Conservation (phyloP, 2,888 invertebrate species). For the Caenorhabditis becei region DNA sequence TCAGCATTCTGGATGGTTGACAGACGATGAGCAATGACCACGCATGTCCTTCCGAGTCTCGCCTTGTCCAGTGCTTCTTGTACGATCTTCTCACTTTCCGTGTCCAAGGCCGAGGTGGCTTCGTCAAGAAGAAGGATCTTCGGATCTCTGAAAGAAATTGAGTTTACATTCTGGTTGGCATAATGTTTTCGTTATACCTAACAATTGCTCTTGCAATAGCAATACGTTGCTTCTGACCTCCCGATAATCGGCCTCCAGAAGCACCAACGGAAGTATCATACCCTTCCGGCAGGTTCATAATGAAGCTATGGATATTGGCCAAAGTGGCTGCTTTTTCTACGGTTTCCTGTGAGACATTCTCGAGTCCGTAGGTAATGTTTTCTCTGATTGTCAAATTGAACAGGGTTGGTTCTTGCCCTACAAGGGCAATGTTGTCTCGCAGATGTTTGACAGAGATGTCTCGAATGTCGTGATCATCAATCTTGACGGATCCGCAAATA, state of each 20-base stretch:
- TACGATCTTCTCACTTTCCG: constrained; percentile 85
- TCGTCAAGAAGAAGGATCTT: constrained; percentile 74
- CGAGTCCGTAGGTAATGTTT: constrained; percentile 82
- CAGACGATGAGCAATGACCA: constrained; percentile 91
- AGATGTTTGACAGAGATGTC: constrained; percentile 72
- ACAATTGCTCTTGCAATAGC: constrained; percentile 75
- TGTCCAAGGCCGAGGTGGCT: constrained; percentile 82
- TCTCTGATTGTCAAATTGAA: constrained; percentile 82
- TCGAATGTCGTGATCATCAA: constrained; percentile 80
- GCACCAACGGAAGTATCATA: constrained; percentile 74
- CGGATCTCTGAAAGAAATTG: constrained; percentile 64
- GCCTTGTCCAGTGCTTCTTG: constrained; percentile 91
- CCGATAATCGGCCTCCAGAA: constrained; percentile 70
- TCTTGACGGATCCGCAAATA: constrained; percentile 78
- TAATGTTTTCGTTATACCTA: constrained; percentile 17
- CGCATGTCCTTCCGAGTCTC: constrained; percentile 87
- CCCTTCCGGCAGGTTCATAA: constrained; percentile 81
- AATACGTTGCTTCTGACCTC: constrained; percentile 75
- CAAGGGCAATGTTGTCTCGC: constrained; percentile 79
- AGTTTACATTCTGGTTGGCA: neutral
- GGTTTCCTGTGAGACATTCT: constrained; percentile 64
- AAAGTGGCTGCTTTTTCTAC: constrained; percentile 79
- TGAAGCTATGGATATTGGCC: constrained; percentile 83
- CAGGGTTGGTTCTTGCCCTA: constrained; percentile 83
- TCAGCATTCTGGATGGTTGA: constrained; percentile 89